Evolutionary conservation across 64 coral and sea anemone genomes (phyloP), one percentile per base, ranked within the genome.

Genomic region (Exaiptasia diaphana): DNA sequence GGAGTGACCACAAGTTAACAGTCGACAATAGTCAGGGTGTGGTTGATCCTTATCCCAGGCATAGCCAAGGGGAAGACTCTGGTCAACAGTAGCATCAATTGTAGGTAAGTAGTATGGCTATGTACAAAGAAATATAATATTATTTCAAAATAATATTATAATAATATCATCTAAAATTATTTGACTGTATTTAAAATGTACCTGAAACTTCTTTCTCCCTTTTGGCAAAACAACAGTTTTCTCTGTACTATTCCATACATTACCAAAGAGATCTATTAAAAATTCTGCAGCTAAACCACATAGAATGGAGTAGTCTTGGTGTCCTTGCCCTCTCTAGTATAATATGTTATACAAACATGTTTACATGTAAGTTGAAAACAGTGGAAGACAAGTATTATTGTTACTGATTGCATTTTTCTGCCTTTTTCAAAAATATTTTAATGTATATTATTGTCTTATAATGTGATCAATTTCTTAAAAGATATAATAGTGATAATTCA

Each of bases 201-300:
- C 82, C 82, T 85, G 82, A 21, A 33, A 33, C 20, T 87, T 87
- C 49, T 63, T 76, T 36, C 44, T 77, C 53, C 83, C 83, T 50
- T 64, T 75, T 3, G 82, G 82, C 10, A 85, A 20, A 22, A 40
- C 61, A 7, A 60, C 48, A 22, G 40, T 57, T 39, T 36, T 29
- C 20, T 53, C 67, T 5, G 18, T 22, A 27, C 48, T 24, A 10
- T 56, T 84, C 65, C 67, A 84, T 13, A 84, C 40, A 34, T 83
- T 44, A 35, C 20, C 63, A 38, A 83, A 83, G 22, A 4, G 4
- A 26, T 68, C 84, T 26, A 78, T 49, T 5, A 86, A 32, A 37
- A 43, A 61, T 17, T 86, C 25, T 23, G 59, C 85, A 14, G 85
- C 73, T 26, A 68, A 32, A 6, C 62, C 58, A 54, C 61, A 77